These are phyloP conservation scores for Netelia inedita DNA, from an alignment of 2,888 invertebrate genomes.

Conservation along the genomic window DNA sequence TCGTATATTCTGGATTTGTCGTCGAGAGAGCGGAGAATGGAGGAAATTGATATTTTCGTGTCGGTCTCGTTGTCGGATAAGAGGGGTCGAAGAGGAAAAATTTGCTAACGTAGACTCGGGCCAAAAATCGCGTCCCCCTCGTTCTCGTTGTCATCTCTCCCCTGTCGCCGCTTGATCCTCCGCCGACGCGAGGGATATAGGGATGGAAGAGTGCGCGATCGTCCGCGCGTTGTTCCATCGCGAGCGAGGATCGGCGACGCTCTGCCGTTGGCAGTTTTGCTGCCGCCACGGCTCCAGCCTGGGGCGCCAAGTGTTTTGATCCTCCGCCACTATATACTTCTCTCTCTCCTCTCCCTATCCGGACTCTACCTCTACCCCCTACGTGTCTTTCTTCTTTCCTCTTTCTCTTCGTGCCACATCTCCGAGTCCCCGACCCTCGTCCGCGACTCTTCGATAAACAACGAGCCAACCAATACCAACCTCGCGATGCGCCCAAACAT, in stretches of 20 bases:
- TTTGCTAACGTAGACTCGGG: neutral
- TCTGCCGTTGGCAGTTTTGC: conserved; percentile 59
- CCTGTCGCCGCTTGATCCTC: conserved; percentile 52
- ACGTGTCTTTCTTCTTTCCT: conserved; percentile 22
- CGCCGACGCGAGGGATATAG: conserved; percentile 24
- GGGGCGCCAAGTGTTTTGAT: conserved; percentile 82
- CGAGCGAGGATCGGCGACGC: conserved; percentile 63
- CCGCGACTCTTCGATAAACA: conserved; percentile 63
- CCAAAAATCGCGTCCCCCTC: conserved; percentile 49
- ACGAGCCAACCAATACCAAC: conserved; percentile 58
- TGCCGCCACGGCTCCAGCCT: conserved; percentile 69
- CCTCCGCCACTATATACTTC: conserved; percentile 72
- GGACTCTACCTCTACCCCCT: neutral
- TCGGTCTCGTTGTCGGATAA: no score
- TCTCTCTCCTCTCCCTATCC: conserved; percentile 69
- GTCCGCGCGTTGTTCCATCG: conserved; percentile 58
- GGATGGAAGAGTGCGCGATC: conserved; percentile 43
- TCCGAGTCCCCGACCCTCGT: conserved; percentile 66
- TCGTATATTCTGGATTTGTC: no score
- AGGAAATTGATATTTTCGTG: no score
- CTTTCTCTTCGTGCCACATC: conserved; percentile 58
- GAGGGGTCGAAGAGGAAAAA: no score
- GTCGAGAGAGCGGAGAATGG: no score
- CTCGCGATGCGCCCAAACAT: conserved; percentile 8
- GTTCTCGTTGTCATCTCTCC: conserved; percentile 44